Evolutionary conservation across 2,113 vertebrate species (phyloP).

Genomic region (Tor tambroides): DNA sequence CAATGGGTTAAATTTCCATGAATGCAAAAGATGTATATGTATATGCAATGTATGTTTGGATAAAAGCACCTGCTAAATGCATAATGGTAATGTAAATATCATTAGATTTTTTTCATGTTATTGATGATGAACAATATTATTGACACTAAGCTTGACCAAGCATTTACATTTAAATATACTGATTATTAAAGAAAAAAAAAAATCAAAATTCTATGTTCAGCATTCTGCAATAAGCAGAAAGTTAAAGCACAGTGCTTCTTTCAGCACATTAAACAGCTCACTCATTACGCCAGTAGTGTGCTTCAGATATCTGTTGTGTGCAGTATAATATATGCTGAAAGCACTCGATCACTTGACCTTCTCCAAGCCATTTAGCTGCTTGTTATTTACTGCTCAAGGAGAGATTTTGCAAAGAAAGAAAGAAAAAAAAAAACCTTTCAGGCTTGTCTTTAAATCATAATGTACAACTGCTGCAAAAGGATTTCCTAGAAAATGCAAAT

Average conservation of each 20-base stretch:
- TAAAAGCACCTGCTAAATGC: neutral
- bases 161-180: neutral
- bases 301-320: neutral
- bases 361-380: constrained; percentile 6
- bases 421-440: neutral
- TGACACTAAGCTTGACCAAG: neutral
- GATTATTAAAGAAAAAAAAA: no score
- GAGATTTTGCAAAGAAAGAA: neutral
- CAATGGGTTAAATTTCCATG: neutral
- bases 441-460: neutral
- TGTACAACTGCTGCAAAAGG: neutral
- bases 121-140: neutral
- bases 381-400: neutral
- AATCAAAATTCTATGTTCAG: neutral
- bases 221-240: constrained; percentile 6
- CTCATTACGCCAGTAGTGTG: neutral
- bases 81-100: neutral
- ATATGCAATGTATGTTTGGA: neutral
- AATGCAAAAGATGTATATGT: neutral
- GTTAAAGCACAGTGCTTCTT: neutral
- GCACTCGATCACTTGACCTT: constrained; percentile 26
- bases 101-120: no score
- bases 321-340: constrained; percentile 17
- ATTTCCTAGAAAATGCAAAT: neutral
- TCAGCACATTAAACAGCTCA: constrained; percentile 13